phyloP scores from a whole-genome alignment of 2,888 invertebrate species.

The Cephus pulcher region DNA sequence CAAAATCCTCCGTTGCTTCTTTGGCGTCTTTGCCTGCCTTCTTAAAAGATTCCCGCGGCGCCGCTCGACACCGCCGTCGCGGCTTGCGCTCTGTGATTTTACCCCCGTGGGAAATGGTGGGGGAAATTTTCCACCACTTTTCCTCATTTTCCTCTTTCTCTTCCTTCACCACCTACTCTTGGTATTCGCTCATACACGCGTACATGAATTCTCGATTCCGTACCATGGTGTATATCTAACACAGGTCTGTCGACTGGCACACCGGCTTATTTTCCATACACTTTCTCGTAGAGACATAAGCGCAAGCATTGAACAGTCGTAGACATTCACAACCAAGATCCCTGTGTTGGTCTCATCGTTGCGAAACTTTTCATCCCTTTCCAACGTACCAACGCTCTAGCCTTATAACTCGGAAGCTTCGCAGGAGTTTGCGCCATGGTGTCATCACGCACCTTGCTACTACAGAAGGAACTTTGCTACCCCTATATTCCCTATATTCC shows the following conservation, averaged over 20 bases:
- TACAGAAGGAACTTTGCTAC: background rate
- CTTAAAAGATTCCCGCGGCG: slow-evolving; percentile 18
- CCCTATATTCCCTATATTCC: background rate
- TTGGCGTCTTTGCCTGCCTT: slow-evolving; percentile 22
- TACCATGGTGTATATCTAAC: background rate
- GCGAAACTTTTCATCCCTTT: slow-evolving; percentile 9
- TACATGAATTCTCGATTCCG: background rate
- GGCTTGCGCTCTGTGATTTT: slow-evolving; percentile 33
- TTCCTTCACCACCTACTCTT: slow-evolving; percentile 16
- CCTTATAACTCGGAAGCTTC: background rate
- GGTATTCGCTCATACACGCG: slow-evolving; percentile 10
- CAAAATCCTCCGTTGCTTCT: slow-evolving; percentile 21
- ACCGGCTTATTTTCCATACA: background rate
- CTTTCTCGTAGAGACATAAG: background rate
- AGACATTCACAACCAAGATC: background rate
- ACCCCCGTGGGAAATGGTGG: slow-evolving; percentile 23
- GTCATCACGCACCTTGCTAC: background rate
- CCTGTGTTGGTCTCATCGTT: background rate
- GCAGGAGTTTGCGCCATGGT: background rate
- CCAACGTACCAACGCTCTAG: background rate
- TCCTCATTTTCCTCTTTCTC: slow-evolving; percentile 8
- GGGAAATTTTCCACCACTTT: slow-evolving; percentile 8
- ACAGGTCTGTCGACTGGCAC: background rate
- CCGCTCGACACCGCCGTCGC: slow-evolving; percentile 1
- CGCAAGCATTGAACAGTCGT: background rate